These are phyloP conservation scores for Amaurobius ferox DNA, from an alignment of 2,888 invertebrate genomes.

Conservation along the genomic window DNA sequence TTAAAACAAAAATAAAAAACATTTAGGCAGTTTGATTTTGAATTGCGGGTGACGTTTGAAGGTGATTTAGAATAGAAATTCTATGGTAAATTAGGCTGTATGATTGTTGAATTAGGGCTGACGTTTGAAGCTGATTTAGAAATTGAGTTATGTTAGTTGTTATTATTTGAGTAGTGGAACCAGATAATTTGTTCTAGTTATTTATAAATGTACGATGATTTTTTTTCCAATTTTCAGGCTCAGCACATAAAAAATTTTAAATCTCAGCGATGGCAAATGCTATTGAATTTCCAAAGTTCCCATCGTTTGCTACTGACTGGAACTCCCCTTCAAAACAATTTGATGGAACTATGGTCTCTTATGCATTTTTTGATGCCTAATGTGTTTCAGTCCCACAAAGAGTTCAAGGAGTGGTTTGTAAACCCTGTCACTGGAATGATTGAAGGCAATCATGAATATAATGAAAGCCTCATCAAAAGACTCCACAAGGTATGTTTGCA, in stretches of 20 bases:
- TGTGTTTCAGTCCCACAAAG: slow-evolving; percentile 95
- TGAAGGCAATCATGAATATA: slow-evolving; percentile 93
- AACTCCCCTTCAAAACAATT: slow-evolving; percentile 95
- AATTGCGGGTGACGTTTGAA: too few species aligned
- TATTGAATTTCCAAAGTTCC: slow-evolving; percentile 95
- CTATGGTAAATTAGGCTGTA: too few species aligned
- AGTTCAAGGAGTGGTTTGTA: slow-evolving; percentile 91
- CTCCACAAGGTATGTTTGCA: slow-evolving; percentile 88
- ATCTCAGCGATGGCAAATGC: slow-evolving; percentile 97
- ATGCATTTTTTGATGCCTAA: slow-evolving; percentile 99
- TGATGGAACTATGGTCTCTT: slow-evolving; percentile 97
- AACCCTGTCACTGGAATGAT: slow-evolving; percentile 98
- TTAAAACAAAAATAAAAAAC: too few species aligned
- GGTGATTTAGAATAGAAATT: too few species aligned
- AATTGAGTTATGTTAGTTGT: too few species aligned
- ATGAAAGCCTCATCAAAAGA: slow-evolving; percentile 90
- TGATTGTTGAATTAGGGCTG: too few species aligned
- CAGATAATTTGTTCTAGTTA: too few species aligned
- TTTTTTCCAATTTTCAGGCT: slow-evolving; percentile 82
- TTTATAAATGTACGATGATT: too few species aligned
- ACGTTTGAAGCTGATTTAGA: too few species aligned
- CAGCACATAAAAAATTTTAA: slow-evolving; percentile 99
- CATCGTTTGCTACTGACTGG: slow-evolving; percentile 93
- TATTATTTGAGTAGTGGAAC: too few species aligned
- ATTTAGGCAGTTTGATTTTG: too few species aligned